These are phyloP conservation scores for Thumatha senex DNA, from an alignment of 2,888 invertebrate species.

Conservation along the genomic window DNA sequence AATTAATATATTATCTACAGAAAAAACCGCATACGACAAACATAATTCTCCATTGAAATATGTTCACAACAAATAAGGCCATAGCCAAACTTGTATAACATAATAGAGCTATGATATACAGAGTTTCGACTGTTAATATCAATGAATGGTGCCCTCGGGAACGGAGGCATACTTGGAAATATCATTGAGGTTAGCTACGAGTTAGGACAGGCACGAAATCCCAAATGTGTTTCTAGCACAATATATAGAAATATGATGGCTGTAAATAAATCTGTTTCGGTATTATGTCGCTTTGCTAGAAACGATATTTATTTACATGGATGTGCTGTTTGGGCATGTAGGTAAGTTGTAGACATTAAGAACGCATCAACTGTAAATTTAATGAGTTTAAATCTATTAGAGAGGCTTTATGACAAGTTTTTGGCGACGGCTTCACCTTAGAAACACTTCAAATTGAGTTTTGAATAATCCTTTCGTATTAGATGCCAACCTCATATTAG, in stretches of 20 bases:
- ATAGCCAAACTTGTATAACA: slow-evolving; percentile 29
- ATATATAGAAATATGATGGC: slow-evolving; percentile 21
- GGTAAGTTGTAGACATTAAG: neutral
- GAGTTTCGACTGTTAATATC: slow-evolving; percentile 55
- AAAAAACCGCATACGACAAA: slow-evolving; percentile 11
- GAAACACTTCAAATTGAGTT: no score
- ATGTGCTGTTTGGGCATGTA: neutral
- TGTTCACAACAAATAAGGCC: slow-evolving; percentile 33
- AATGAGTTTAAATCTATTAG: neutral
- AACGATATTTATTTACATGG: neutral
- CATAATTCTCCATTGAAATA: slow-evolving; percentile 21
- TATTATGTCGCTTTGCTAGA: slow-evolving; percentile 10
- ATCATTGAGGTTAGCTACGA: slow-evolving; percentile 45
- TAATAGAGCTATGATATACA: slow-evolving; percentile 42
- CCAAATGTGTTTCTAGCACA: slow-evolving; percentile 30
- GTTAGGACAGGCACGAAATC: slow-evolving; percentile 33
- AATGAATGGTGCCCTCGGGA: slow-evolving; percentile 61
- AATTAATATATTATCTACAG: neutral
- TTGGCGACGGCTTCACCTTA: no score
- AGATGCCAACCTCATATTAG: no score
- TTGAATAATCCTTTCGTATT: no score
- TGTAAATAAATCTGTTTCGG: slow-evolving; percentile 29
- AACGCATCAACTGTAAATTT: neutral
- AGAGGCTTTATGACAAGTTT: no score
- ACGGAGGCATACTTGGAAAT: slow-evolving; percentile 36